Evolutionary conservation across 1,140 invertebrate species (phyloP).

Genomic region (Andrena cerasifolii): DNA sequence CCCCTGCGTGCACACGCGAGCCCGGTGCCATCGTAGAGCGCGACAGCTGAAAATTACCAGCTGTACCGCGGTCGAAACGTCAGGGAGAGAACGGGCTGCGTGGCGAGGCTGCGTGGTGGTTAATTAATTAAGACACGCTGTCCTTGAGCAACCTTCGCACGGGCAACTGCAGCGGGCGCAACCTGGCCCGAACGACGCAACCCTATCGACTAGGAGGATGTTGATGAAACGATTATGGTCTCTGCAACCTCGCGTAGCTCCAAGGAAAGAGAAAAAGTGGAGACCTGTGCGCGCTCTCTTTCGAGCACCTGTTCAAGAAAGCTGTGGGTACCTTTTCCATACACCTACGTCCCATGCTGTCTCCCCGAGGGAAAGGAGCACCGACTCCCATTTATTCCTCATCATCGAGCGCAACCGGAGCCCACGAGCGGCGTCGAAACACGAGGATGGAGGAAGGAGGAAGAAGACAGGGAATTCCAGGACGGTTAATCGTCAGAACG

Average conservation of each 20-base stretch:
- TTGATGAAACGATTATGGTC: too few relatives aligned
- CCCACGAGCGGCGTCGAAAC: not conserved
- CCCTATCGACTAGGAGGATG: too few relatives aligned
- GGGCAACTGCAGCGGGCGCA: not conserved
- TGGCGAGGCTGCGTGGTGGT: not conserved
- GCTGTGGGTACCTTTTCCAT: too few relatives aligned
- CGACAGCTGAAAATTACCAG: constrained; percentile 41
- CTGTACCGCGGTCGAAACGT: constrained; percentile 17
- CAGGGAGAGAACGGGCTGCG: not conserved
- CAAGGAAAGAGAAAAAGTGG: too few relatives aligned
- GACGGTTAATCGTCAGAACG: not conserved
- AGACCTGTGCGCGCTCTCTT: too few relatives aligned
- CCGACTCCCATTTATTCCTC: not conserved
- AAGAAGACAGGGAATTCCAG: not conserved
- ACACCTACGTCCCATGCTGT: not conserved
- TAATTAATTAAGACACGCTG: constrained; percentile 42
- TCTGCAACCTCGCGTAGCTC: too few relatives aligned
- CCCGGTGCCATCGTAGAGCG: not conserved
- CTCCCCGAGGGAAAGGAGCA: not conserved
- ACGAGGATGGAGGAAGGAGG: not conserved
- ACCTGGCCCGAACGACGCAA: too few relatives aligned
- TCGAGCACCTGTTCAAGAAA: too few relatives aligned
- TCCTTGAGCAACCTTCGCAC: not conserved
- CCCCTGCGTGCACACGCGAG: constrained; percentile 7
- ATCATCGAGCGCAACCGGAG: not conserved